Evolutionary conservation across 2,113 vertebrate species (phyloP), one percentile per base, ranked within the genome.

Genomic region (Bujurquina vittata): DNA sequence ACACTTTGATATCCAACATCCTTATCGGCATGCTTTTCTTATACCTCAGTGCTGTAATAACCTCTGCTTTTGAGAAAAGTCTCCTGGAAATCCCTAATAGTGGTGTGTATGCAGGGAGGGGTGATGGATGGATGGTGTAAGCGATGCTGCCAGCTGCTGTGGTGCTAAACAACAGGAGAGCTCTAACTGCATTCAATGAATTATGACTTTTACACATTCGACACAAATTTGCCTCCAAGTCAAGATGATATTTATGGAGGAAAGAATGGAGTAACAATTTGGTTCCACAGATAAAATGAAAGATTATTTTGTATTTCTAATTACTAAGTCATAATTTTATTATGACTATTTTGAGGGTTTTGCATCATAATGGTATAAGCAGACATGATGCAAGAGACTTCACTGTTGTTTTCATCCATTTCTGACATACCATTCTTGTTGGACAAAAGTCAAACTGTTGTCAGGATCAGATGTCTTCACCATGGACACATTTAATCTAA

Each of bases 131-230:
- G 76, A 74, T 81, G 58, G 56, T 78, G 59, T 75, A 49, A 85
- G 80, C 85, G 55, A 81, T 62, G 83, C 57, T 89, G 90, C 86
- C 91, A 93, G 86, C 91, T 93, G 92, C 89, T 84, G 59, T 79
- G 83, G 87, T 92, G 81, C 81, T 58, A 84, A 91, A 87, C 88
- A 87, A 86, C 86, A 87, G 86, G 86, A 90, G 83, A 59, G 60
- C 63, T 77, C 79, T 56, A 72, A 83, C 74, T 59, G 57, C 61
- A 63, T 37, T 84, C 18, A 78, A 43, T 86, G 79, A 84, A 67
- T 87, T 84, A 81, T 86, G 81, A 90, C 55, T 77, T 80, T 77
- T 58, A 84, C 79, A 58, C 52, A 52, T 49, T 61, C 79, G 59
- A 40, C 63, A 73, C 40, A 33, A 26, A 26, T 26, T 26, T 55